phyloP scores from a whole-genome alignment of 2,113 vertebrate genomes.

The Myrmophylax atrothorax region DNA sequence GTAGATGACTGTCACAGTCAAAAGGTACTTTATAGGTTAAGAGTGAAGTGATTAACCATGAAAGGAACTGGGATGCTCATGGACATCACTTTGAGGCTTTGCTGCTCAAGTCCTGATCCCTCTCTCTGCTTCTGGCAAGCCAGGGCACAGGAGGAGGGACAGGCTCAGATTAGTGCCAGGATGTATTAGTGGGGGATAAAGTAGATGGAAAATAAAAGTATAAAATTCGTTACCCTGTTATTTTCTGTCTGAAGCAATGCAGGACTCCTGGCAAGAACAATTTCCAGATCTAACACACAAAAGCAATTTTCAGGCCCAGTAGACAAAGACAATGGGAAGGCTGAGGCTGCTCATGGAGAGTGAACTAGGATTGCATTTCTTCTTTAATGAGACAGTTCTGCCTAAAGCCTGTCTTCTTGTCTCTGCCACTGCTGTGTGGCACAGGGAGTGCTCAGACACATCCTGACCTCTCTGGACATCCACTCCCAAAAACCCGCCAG shows the following conservation, averaged over 20 bases:
- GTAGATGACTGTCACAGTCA: neutral
- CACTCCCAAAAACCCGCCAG: neutral
- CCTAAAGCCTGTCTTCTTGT: neutral
- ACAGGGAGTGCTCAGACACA: neutral
- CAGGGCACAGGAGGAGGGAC: neutral
- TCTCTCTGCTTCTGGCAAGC: neutral
- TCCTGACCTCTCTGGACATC: neutral
- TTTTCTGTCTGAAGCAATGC: neutral
- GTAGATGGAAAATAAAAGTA: neutral
- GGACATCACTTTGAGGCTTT: neutral
- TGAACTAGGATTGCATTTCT: neutral
- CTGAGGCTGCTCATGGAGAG: neutral
- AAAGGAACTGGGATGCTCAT: neutral
- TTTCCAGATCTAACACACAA: neutral
- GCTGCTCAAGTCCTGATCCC: neutral
- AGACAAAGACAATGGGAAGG: neutral
- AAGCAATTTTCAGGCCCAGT: constrained; percentile 22
- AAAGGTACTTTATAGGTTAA: neutral
- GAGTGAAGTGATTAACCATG: neutral
- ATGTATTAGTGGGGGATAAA: neutral
- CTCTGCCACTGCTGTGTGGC: neutral
- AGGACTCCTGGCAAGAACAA: neutral
- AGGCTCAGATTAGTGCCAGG: neutral
- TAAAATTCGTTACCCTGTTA: neutral
- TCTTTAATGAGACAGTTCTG: neutral